These are phyloP conservation scores for Schizothorax lantsangensis DNA, from an alignment of 2,797 vertebrate species.

Conservation along the genomic window DNA sequence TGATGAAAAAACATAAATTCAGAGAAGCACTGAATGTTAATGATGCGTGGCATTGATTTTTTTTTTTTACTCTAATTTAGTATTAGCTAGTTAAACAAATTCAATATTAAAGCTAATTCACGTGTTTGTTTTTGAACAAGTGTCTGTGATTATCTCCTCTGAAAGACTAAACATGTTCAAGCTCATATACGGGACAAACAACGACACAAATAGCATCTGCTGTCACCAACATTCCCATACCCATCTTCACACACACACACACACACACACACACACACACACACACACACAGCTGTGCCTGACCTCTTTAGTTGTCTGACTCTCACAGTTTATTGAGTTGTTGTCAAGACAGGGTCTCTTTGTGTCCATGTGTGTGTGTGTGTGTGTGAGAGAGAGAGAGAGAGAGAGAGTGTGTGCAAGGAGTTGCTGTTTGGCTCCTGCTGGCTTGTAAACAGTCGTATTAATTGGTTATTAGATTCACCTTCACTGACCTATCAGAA, in stretches of 20 bases:
- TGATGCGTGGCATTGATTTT: background rate
- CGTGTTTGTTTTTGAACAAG: constrained; percentile 11
- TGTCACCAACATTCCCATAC: constrained; percentile 11
- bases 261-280: background rate
- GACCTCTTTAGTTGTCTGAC: constrained; percentile 22
- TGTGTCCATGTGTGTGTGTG: constrained; percentile 34
- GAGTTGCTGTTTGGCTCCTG: constrained; percentile 63
- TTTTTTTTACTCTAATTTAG: background rate
- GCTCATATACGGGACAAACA: constrained; percentile 9
- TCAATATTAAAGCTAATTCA: constrained; percentile 9
- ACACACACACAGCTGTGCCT: constrained; percentile 3
- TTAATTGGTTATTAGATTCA: constrained; percentile 78
- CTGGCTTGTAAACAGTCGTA: constrained; percentile 72
- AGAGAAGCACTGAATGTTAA: background rate
- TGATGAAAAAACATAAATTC: background rate
- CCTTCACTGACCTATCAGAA: constrained; percentile 71
- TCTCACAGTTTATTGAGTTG: constrained; percentile 31
- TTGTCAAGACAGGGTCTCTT: constrained; percentile 65
- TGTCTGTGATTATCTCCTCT: constrained; percentile 1
- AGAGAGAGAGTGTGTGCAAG: background rate
- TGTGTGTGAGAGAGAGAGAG: constrained; percentile 38
- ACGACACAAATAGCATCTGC: constrained; percentile 22
- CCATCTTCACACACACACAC: background rate
- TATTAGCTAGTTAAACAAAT: constrained; percentile 3
- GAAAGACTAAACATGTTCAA: constrained; percentile 21